Evolutionary conservation across 2,113 vertebrate genomes (phyloP).

Genomic region (Synodontis membranacea): DNA sequence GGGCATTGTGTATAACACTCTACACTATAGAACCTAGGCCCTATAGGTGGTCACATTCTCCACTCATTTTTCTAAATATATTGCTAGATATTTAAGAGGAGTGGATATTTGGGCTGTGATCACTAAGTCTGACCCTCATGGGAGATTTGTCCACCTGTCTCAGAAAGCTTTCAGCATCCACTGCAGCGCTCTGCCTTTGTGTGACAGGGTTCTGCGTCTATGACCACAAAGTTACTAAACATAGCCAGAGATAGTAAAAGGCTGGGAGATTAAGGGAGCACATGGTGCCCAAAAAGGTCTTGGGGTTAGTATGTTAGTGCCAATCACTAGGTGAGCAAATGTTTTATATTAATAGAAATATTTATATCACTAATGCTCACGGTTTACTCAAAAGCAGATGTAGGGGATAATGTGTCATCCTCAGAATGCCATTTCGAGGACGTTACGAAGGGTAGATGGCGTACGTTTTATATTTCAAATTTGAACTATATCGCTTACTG

Average conservation of each 20-base stretch:
- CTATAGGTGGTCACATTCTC: constrained; percentile 6
- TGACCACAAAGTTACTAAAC: constrained; percentile 30
- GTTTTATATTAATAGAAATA: constrained; percentile 25
- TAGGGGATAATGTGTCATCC: not conserved
- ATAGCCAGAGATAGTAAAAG: constrained; percentile 47
- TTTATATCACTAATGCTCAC: not conserved
- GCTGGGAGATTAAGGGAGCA: constrained; percentile 28
- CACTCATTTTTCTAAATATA: constrained; percentile 35
- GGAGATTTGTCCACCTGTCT: constrained; percentile 36
- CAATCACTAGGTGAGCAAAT: not conserved
- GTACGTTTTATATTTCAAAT: not conserved
- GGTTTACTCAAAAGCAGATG: not conserved
- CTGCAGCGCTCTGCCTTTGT: constrained; percentile 13
- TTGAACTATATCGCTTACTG: not conserved
- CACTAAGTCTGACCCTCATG: constrained; percentile 30
- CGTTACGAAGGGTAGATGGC: not conserved
- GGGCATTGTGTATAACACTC: constrained; percentile 15
- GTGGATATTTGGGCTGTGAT: not conserved
- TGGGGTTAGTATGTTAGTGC: constrained; percentile 11
- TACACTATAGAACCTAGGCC: not conserved
- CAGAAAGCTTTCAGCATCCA: constrained; percentile 34
- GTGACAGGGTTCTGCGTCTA: constrained; percentile 19
- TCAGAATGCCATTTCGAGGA: not conserved
- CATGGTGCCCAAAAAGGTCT: constrained; percentile 2
- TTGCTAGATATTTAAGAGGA: constrained; percentile 18